These are phyloP conservation scores for Phragmatobia fuliginosa DNA, from an alignment of 2,888 invertebrate species.

Conservation along the genomic window DNA sequence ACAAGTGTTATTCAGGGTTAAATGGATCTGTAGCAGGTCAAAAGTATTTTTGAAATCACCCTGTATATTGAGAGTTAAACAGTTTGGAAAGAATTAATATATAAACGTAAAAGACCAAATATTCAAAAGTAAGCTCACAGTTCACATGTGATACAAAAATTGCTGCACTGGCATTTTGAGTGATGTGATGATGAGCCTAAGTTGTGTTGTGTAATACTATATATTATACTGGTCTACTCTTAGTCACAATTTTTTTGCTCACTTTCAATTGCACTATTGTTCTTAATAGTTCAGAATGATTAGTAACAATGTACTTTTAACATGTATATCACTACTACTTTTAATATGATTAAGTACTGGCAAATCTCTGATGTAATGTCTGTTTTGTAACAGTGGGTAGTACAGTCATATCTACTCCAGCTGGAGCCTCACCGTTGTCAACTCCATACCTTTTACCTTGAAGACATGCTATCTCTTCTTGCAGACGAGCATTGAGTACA, in stretches of 20 bases:
- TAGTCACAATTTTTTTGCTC: conserved; percentile 1
- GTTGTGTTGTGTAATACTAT: conserved; percentile 4
- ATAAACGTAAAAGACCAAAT: background rate
- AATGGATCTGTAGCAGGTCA: background rate
- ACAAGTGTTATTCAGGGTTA: background rate
- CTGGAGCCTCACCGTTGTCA: conserved; percentile 53
- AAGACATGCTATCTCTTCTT: conserved; percentile 80
- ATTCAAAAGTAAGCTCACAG: background rate
- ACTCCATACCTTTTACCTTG: conserved; percentile 72
- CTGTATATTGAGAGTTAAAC: background rate
- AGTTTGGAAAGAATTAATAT: background rate
- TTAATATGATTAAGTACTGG: conserved; percentile 47
- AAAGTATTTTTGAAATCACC: background rate
- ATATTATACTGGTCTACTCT: too few relatives aligned
- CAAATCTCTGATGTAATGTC: conserved; percentile 82
- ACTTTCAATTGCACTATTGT: conserved; percentile 9
- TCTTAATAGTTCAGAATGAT: conserved; percentile 4
- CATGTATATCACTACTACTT: conserved; percentile 16
- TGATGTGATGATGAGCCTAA: background rate
- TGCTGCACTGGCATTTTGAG: background rate
- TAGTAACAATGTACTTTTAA: conserved; percentile 11
- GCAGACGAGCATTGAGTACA: conserved; percentile 75
- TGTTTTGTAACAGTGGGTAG: conserved; percentile 77
- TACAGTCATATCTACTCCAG: conserved; percentile 72
- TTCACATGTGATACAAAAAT: background rate